These are phyloP conservation scores for Coelopa frigida DNA, from an alignment of 1,140 invertebrate species.

Conservation along the genomic window DNA sequence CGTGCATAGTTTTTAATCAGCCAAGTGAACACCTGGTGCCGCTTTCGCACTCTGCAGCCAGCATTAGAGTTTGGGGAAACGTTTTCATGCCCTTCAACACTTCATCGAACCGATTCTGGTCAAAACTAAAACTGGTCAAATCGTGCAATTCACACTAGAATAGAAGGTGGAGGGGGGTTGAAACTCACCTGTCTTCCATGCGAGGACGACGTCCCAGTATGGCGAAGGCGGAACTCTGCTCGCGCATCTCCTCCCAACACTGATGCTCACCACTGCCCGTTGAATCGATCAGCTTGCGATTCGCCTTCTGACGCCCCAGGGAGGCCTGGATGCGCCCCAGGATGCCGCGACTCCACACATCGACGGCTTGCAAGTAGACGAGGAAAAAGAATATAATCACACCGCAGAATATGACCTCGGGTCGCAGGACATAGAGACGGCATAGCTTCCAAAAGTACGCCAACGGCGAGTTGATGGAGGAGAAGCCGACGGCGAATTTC, in stretches of 20 bases:
- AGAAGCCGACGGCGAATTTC: conserved; percentile 64
- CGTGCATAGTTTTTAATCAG: no score
- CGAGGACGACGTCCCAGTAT: conserved; percentile 78
- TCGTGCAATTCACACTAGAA: no score
- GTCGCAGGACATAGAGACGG: conserved; percentile 64
- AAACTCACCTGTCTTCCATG: conserved; percentile 77
- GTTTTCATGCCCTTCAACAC: no score
- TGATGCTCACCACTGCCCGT: conserved; percentile 52
- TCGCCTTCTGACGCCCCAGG: conserved; percentile 52
- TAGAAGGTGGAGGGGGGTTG: no score
- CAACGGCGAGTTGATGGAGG: conserved; percentile 52
- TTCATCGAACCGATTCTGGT: no score
- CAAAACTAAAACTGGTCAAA: neutral
- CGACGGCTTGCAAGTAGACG: conserved; percentile 69
- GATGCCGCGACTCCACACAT: conserved; percentile 68
- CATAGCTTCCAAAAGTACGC: conserved; percentile 67
- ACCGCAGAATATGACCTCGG: conserved; percentile 63
- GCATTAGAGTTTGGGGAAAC: no score
- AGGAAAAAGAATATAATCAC: conserved; percentile 61
- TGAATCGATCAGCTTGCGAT: conserved; percentile 49
- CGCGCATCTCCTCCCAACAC: conserved; percentile 70
- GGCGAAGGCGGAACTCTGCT: conserved; percentile 74
- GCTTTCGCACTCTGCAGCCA: no score
- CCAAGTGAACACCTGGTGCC: no score
- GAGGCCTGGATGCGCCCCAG: conserved; percentile 65